These are phyloP conservation scores for Ecdyonurus torrentis DNA, from an alignment of 2,888 invertebrate genomes.

Conservation along the genomic window DNA sequence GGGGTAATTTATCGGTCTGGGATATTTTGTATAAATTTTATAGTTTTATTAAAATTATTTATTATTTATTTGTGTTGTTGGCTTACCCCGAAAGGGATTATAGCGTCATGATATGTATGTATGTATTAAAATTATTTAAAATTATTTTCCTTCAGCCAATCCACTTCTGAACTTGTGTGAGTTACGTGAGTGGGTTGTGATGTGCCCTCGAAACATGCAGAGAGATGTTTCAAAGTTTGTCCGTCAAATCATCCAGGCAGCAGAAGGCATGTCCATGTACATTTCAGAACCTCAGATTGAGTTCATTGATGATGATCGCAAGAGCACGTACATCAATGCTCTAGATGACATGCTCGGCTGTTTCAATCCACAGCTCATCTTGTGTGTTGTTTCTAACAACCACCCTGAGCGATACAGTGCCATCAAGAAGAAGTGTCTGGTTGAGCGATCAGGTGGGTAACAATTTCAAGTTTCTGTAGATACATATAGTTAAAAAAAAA, in stretches of 20 bases:
- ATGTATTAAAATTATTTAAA: neutral
- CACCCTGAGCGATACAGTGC: slow-evolving; percentile 63
- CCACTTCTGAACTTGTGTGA: neutral
- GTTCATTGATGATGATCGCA: slow-evolving; percentile 38
- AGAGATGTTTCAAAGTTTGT: slow-evolving; percentile 32
- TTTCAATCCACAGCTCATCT: slow-evolving; percentile 37
- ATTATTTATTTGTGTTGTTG: no score
- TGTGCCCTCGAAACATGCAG: slow-evolving; percentile 12
- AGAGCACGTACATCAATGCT: slow-evolving; percentile 37
- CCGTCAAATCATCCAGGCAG: slow-evolving; percentile 24
- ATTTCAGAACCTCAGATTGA: slow-evolving; percentile 17
- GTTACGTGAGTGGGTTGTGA: slow-evolving; percentile 11
- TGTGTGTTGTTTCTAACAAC: slow-evolving; percentile 48
- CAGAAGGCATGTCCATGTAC: slow-evolving; percentile 28
- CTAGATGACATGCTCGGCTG: slow-evolving; percentile 41
- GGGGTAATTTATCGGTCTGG: no score
- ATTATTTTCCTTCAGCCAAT: neutral
- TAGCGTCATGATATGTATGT: neutral
- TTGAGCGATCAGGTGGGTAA: slow-evolving; percentile 35
- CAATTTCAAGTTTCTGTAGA: no score
- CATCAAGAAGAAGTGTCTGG: slow-evolving; percentile 71
- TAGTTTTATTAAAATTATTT: no score
- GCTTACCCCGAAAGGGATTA: no score
- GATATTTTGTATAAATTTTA: no score
- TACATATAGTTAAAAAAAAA: no score